Conservation (phyloP, 2,113 vertebrate genomes). For the Tupaia chinensis region DNA sequence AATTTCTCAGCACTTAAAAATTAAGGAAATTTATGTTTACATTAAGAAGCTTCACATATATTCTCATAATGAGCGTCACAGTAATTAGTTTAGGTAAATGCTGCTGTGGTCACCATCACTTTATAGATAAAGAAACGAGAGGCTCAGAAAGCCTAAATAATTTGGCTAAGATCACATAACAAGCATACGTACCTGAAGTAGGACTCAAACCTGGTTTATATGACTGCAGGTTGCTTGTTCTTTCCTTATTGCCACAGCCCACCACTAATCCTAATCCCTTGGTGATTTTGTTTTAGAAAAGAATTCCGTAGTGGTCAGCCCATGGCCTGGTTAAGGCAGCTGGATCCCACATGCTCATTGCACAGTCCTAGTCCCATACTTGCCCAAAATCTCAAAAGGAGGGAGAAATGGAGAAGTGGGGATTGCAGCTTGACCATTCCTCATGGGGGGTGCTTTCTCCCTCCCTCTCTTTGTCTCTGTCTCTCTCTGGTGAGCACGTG, state of each 20-base stretch:
- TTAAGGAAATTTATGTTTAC: background rate
- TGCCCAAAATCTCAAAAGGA: too few species aligned
- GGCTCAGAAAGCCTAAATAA: conserved; percentile 21
- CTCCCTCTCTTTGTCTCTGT: too few species aligned
- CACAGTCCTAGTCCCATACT: too few species aligned
- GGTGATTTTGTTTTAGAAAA: background rate
- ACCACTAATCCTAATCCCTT: background rate
- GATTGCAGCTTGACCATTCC: too few species aligned
- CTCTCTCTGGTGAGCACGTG: too few species aligned
- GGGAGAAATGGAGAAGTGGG: too few species aligned
- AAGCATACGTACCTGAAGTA: conserved; percentile 10
- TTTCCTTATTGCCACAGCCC: background rate
- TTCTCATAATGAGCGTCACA: background rate
- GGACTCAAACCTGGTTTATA: background rate
- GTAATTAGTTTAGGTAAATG: conserved; percentile 10
- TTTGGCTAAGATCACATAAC: background rate
- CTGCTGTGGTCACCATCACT: background rate
- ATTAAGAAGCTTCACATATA: background rate
- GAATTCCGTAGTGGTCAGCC: conserved; percentile 5
- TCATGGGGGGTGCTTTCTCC: too few species aligned
- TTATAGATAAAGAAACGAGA: background rate
- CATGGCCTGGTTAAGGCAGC: too few species aligned
- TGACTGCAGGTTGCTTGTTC: background rate
- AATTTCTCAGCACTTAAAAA: conserved; percentile 32
- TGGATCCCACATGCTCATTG: too few species aligned